phyloP scores from a whole-genome alignment of 2,797 vertebrate species.

The Babyrousa celebensis region DNA sequence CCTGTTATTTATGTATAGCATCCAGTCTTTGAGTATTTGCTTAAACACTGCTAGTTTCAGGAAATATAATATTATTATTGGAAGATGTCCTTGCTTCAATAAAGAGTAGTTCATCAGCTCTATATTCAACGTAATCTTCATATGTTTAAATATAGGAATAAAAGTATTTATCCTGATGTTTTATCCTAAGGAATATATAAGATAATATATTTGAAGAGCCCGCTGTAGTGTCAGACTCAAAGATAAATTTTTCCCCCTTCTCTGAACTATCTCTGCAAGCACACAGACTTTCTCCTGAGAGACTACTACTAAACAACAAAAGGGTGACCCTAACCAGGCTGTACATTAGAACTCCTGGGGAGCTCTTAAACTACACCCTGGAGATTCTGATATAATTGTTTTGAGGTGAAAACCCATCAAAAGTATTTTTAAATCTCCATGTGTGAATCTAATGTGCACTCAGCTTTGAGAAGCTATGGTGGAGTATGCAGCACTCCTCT shows the following conservation, averaged over 20 bases:
- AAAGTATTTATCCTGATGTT: not conserved
- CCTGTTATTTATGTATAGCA: not conserved
- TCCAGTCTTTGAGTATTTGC: slow-evolving; percentile 26
- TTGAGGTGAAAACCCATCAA: not conserved
- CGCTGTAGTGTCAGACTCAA: not conserved
- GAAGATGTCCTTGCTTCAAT: not conserved
- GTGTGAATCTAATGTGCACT: not conserved
- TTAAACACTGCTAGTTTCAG: slow-evolving; percentile 41
- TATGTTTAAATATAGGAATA: not conserved
- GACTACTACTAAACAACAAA: not conserved
- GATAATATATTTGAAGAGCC: not conserved
- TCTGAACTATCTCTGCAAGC: not conserved
- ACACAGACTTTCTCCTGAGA: not conserved
- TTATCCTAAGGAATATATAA: not conserved
- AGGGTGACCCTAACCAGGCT: not conserved
- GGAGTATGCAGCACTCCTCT: not conserved
- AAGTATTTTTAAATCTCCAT: slow-evolving; percentile 4
- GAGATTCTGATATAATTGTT: slow-evolving; percentile 27
- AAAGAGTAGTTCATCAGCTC: not conserved
- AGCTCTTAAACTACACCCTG: not conserved
- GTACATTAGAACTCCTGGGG: not conserved
- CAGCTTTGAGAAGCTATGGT: not conserved
- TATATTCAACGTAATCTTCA: not conserved
- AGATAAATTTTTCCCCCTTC: not conserved
- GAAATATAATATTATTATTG: not conserved